A percentile compares a stretch with the other conserved stretches of the same genome.
Evolutionary conservation across 1,140 invertebrate genomes (phyloP).

Genomic region (Thrips palmi): DNA sequence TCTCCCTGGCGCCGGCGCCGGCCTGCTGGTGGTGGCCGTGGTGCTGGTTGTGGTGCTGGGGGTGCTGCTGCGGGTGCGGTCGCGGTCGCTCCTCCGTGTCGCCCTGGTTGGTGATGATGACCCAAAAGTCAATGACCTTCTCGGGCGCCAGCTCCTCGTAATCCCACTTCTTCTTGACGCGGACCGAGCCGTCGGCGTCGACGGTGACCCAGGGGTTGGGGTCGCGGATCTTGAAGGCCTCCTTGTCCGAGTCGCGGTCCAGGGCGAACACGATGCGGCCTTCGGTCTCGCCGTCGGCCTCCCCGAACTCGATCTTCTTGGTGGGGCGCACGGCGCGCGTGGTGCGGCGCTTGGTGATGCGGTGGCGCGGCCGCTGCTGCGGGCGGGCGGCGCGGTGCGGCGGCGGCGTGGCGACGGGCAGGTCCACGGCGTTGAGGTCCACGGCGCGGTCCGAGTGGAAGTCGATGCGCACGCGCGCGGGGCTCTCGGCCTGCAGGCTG

Average conservation of each 20-base stretch:
- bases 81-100: no score
- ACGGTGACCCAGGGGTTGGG: slow-evolving; percentile 89
- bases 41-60: no score
- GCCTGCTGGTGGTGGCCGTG: no score
- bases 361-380: no score
- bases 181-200: slow-evolving; percentile 73
- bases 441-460: slow-evolving; percentile 45
- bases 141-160: slow-evolving; percentile 88
- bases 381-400: slow-evolving; percentile 16
- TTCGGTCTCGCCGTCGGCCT: slow-evolving; percentile 74
- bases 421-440: slow-evolving; percentile 32
- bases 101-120: slow-evolving; percentile 77
- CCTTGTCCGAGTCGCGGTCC: slow-evolving; percentile 78
- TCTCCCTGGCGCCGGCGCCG: no score
- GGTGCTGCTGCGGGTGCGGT: no score
- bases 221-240: slow-evolving; percentile 83
- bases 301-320: slow-evolving; percentile 79
- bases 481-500: slow-evolving; percentile 40
- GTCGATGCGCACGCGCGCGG: slow-evolving; percentile 54
- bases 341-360: slow-evolving; percentile 56
- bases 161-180: slow-evolving; percentile 92
- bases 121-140: slow-evolving; percentile 93
- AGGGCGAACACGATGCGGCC: slow-evolving; percentile 74
- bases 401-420: slow-evolving; percentile 22
- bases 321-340: slow-evolving; percentile 77